A percentile compares a stretch with the other conserved stretches of the same genome.
Evolutionary conservation across 1,140 invertebrate species (phyloP).

Genomic region (Sipha flava): DNA sequence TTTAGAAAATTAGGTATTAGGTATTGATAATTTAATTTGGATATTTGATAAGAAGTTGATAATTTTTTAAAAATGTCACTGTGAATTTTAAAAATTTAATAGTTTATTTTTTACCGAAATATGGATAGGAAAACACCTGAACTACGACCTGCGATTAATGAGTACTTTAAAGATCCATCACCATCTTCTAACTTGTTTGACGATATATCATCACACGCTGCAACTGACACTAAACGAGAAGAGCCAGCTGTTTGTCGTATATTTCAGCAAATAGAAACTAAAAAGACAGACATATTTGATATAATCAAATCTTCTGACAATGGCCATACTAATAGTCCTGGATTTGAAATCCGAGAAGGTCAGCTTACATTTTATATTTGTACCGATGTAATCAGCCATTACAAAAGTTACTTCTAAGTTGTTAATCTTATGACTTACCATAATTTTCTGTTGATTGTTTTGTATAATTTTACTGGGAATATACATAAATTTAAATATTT

Average conservation of each 20-base stretch:
- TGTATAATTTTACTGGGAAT: no score
- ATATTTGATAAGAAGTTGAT: background rate
- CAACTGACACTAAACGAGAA: background rate
- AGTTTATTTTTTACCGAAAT: no score
- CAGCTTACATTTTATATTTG: background rate
- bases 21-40: background rate
- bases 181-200: conserved; percentile 6
- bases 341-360: background rate
- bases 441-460: no score
- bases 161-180: conserved; percentile 20
- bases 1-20: conserved; percentile 5
- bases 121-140: conserved; percentile 15
- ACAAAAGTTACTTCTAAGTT: no score
- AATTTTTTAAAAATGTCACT: background rate
- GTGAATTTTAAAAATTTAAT: background rate
- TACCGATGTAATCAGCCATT: no score
- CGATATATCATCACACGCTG: background rate
- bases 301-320: background rate
- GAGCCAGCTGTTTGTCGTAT: conserved; percentile 13
- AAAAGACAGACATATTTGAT: conserved; percentile 1
- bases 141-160: background rate
- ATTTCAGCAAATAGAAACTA: background rate
- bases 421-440: no score
- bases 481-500: no score
- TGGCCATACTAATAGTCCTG: background rate